These are phyloP conservation scores for Irena cyanogastra DNA, from an alignment of 2,113 vertebrate species.

Conservation along the genomic window DNA sequence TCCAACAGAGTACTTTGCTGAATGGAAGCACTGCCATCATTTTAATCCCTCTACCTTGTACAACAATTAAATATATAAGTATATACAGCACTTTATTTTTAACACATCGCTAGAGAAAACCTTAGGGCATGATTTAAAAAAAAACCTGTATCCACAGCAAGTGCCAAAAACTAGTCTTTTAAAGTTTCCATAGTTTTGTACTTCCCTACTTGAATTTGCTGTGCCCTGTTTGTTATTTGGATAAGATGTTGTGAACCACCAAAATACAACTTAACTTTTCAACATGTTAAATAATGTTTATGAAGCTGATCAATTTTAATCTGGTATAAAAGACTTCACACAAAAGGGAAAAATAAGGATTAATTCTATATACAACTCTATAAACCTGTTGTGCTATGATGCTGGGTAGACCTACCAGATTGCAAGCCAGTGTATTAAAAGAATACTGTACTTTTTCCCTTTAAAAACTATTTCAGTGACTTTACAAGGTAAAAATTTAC, in stretches of 20 bases:
- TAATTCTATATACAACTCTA: constrained; percentile 83
- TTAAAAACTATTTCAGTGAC: constrained; percentile 95
- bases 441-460: constrained; percentile 91
- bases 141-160: constrained; percentile 76
- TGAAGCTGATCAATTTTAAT: constrained; percentile 72
- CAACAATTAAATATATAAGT: constrained; percentile 78
- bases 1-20: constrained; percentile 50
- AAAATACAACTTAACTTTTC: constrained; percentile 85
- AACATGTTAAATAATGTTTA: constrained; percentile 77
- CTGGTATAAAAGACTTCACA: constrained; percentile 78
- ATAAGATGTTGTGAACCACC: constrained; percentile 76
- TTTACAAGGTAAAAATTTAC: constrained; percentile 99
- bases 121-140: constrained; percentile 80
- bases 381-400: constrained; percentile 82
- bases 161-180: constrained; percentile 21
- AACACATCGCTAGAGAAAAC: constrained; percentile 74
- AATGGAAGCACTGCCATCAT: constrained; percentile 71
- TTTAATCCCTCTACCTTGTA: constrained; percentile 70
- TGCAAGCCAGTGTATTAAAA: constrained; percentile 95
- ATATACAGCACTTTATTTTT: constrained; percentile 84
- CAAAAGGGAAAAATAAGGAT: constrained; percentile 71
- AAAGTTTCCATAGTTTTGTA: constrained; percentile 29
- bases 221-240: constrained; percentile 64
- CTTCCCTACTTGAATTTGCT: constrained; percentile 26
- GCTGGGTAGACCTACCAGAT: constrained; percentile 84